A percentile compares a stretch with the other conserved stretches of the same genome.
Evolutionary conservation across 1,140 invertebrate genomes (phyloP).

Genomic region (Cotesia chilonis): DNA sequence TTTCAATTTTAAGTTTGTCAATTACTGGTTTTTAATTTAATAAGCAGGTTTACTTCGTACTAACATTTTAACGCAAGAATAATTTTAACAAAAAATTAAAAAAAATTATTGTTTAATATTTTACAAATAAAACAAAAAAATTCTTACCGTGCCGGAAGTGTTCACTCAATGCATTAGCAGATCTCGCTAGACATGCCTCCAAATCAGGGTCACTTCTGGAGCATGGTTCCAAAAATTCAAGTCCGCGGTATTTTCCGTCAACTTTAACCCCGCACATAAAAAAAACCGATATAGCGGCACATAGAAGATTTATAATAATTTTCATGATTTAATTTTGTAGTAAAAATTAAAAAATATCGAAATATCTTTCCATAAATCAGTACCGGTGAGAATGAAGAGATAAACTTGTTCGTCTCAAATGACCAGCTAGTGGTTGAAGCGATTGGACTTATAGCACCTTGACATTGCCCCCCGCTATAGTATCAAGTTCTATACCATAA

Average conservation of each 20-base stretch:
- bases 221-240: slow-evolving; percentile 74
- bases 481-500: slow-evolving; percentile 30
- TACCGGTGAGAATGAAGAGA: slow-evolving; percentile 28
- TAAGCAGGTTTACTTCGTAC: too few species aligned
- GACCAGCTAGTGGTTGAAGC: slow-evolving; percentile 55
- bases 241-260: slow-evolving; percentile 54
- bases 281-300: slow-evolving; percentile 39
- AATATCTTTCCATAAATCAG: background rate
- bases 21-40: too few species aligned
- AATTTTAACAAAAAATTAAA: too few species aligned
- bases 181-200: slow-evolving; percentile 75
- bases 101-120: too few species aligned
- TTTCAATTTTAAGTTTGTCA: too few species aligned
- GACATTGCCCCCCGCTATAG: slow-evolving; percentile 62
- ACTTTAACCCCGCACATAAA: slow-evolving; percentile 41
- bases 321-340: background rate
- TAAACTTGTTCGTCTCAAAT: slow-evolving; percentile 55
- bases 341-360: background rate
- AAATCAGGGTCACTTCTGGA: slow-evolving; percentile 73
- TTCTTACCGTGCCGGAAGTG: slow-evolving; percentile 70
- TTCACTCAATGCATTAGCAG: slow-evolving; percentile 76
- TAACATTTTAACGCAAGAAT: too few species aligned
- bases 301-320: slow-evolving; percentile 28
- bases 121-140: background rate
- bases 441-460: slow-evolving; percentile 63